Evolutionary conservation across 2,888 invertebrate genomes (phyloP), one percentile per base, ranked within the genome.

Genomic region (Orchestes rusci): DNA sequence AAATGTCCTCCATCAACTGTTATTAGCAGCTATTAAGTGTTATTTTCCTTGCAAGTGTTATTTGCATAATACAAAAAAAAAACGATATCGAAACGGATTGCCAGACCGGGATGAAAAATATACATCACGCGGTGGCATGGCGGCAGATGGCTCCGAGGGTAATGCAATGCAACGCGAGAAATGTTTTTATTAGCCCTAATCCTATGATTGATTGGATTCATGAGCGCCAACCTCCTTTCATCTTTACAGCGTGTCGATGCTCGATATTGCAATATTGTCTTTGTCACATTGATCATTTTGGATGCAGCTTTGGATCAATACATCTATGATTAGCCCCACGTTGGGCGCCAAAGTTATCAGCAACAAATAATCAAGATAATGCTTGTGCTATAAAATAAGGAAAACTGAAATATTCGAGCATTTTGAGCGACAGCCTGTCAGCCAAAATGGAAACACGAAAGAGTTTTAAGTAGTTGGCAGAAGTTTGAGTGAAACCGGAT

Each of bases 151-250:
- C 50, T 43, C 59, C 55, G 56, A 51, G 46, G 43, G 43, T 64
- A 10, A 5, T 7, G 10, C 23, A 10, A 5, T n/a, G 64, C 63
- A 64, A 64, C 62, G 66, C 62, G 66, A 64, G 62, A 65, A 67
- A 68, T 65, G 66, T 67, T 68, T 68, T 68, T 68, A 68, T 68
- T 68, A 68, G 67, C 66, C 64, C 64, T 68, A 69, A 69, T 69
- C 68, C 64, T 44, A 65, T 69, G 69, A 69, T 69, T 69, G 68
- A 69, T 68, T 64, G 66, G 65, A 61, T 64, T 63, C 64, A 59
- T 43, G 43, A 35, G 39, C 39, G 39, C 39, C 23, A 47, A 43
- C 38, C 43, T 47, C 43, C 43, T 42, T 46, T 31, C 13, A 45
- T 20, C 40, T 18, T 40, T 18, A 18, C n/a, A 7, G 5, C 20